Base-by-base conservation (phyloP, 2,888 invertebrate species). In the Lasioglossum figueresi region DNA sequence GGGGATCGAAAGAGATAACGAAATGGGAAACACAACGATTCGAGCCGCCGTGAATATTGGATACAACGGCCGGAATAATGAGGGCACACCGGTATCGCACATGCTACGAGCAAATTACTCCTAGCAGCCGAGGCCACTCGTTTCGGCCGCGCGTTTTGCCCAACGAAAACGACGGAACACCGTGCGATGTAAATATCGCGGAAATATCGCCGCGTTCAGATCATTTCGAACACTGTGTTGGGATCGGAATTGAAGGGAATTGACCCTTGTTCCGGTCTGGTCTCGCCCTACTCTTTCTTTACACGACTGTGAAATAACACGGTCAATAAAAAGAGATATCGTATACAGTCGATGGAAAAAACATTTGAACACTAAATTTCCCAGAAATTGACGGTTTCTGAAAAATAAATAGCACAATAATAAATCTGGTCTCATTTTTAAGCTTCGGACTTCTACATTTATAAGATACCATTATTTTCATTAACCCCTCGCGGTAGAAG, bases 21-120 rank as follows among this genome's bases (percentile, higher is more conserved):
- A 84, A 74, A 85, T 63, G 74, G 74, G 79, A 80, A 80, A 70
- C 63, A 56, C 43, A 52, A 56, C 80, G 76, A 71, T 85, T 75
- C 63, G 80, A 80, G 83, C 73, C 23, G 83, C 40, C 10, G 76
- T 76, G 74, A 84, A 83, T 83, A 76, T 79, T 76, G 82, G 79
- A 80, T 86, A 84, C 72, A 86, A 84, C 74, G 84, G 76, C 59
- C 59, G 74, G 84, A 78, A 79, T 84, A 84, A 86, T 76, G 86
- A 84, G 73, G 76, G 56, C 31, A 14, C 31, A 19, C 19, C 43
- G 63, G 66, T 80, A 79, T 76, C 68, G 73, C 40, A 43, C 72
- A 59, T 45, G 84, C 43, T 48, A 45, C 34, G 43, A 78, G 80
- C 84, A 79, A 83, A 86, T 86, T 84, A 84, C 72, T 80, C 78